Conservation (phyloP, 2,888 invertebrate species). For the Eueremaeus valkanovi region DNA sequence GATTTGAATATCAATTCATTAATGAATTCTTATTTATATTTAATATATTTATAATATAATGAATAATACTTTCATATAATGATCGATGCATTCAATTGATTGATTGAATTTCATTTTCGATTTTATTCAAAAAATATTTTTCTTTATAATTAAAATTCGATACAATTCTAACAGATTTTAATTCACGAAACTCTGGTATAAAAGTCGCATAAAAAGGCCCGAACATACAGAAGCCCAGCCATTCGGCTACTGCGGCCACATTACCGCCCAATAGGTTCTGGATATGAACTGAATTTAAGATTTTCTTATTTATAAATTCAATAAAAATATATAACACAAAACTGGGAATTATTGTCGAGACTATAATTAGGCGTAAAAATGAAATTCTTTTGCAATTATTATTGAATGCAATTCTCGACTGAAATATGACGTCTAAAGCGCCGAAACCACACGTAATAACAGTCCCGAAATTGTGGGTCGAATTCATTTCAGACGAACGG, state of each 20-base stretch:
- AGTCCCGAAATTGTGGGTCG: background rate
- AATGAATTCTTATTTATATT: too few relatives aligned
- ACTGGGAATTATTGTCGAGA: background rate
- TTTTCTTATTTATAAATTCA: background rate
- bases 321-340: background rate
- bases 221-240: background rate
- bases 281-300: background rate
- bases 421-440: background rate
- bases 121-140: too few relatives aligned
- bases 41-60: too few relatives aligned
- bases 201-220: background rate
- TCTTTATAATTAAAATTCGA: too few relatives aligned
- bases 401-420: background rate
- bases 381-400: background rate
- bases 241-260: background rate
- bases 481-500: background rate
- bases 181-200: conserved; percentile 21
- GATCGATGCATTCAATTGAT: too few relatives aligned
- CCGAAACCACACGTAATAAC: background rate
- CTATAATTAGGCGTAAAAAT: background rate
- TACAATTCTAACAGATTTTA: too few relatives aligned
- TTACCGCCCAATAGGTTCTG: background rate
- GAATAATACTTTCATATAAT: too few relatives aligned
- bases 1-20: too few relatives aligned
- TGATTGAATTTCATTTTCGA: too few relatives aligned